Evolutionary conservation across 2,113 vertebrate species (phyloP), one percentile per base, ranked within the genome.

Genomic region (Entomyzon cyanotis): DNA sequence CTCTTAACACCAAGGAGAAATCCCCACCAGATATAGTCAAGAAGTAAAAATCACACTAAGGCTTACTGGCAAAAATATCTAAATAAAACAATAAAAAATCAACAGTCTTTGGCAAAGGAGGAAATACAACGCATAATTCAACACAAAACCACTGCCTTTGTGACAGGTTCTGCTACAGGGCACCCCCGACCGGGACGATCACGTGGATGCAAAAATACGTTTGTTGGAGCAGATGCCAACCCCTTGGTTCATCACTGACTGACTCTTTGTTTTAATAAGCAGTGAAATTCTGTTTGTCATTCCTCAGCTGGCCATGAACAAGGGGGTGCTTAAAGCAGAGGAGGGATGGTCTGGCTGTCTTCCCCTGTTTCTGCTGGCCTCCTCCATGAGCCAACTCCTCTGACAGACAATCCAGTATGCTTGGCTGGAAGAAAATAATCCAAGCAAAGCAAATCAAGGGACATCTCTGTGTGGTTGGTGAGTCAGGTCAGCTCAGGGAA

Each of bases 401-500:
- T 0, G 0, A 84, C 69, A 87, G n/a, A 78, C 0, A 0, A 84
- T 21, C 41, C 44, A 24, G 17, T 19, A 41, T 23, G 63, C 46
- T 31, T 20, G 64, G 63, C 23, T 68, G 12, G 39, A 71, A 52
- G 56, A 90, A 92, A 87, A 63, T 22, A 2, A 2, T 3, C 20
- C 30, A 50, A 42, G 33, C 12, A 68, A 83, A 91, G 53, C 30
- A 63, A 90, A 55, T 33, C 33, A n/a, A 68, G 62, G 67, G 75
- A 12, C 39, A 35, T 28, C 42, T 70, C 70, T 2, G 0, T 52
- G 53, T 1, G 5, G n/a, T 0, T 60, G 53, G 44, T 15, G 23
- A 68, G 39, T 23, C 21, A 7, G 25, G 62, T 35, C 39, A 75
- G 60, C 56, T 39, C 39, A 59, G 44, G 62, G 39, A 65, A 81